Conservation (phyloP, 2,797 vertebrate genomes). For the Halcyon leucocephala region DNA sequence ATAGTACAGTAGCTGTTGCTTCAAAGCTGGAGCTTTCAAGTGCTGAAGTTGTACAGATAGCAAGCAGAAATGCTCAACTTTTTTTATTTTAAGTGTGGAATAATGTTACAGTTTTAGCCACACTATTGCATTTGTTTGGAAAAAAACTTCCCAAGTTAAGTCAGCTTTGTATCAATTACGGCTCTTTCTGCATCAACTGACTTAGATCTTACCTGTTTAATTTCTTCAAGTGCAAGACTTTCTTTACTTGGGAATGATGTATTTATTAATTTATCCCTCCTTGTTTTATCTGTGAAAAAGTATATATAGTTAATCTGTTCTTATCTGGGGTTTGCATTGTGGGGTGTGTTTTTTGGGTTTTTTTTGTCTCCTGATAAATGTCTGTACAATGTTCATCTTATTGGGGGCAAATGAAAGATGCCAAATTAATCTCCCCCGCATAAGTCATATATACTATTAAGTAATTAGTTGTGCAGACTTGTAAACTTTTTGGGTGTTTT, state of each 20-base stretch:
- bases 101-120: not conserved
- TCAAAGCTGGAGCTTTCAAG: not conserved
- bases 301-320: not conserved
- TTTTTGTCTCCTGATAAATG: not conserved
- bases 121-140: not conserved
- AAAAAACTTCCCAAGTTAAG: not conserved
- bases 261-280: not conserved
- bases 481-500: not conserved
- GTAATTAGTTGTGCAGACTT: not conserved
- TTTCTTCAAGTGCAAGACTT: not conserved
- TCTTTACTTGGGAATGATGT: not conserved
- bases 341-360: not conserved
- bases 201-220: not conserved
- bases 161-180: not conserved
- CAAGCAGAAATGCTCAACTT: not conserved
- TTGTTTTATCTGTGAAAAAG: not conserved
- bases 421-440: not conserved
- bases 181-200: not conserved
- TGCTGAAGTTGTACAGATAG: not conserved
- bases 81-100: not conserved
- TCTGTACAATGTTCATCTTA: not conserved
- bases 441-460: not conserved
- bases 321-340: not conserved
- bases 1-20: not conserved
- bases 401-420: not conserved